phyloP scores from a whole-genome alignment of 2,888 invertebrate genomes.

The Temnothorax ravouxi region DNA sequence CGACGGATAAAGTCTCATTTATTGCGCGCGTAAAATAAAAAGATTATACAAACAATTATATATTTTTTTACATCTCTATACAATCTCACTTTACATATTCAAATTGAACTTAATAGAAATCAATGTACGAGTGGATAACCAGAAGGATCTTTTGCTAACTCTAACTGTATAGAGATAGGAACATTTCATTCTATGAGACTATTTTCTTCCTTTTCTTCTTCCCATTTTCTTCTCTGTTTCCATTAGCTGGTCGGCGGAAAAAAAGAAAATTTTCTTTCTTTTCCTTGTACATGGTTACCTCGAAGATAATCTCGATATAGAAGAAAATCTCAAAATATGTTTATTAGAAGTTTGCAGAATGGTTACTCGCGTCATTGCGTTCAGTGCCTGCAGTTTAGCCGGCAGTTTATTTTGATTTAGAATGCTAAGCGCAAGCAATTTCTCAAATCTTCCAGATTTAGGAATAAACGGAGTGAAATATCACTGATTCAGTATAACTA shows the following conservation, averaged over 20 bases:
- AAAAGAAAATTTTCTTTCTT: not conserved
- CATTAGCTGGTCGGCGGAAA: not conserved
- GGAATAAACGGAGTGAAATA: not conserved
- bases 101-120: not conserved
- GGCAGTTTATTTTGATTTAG: not conserved
- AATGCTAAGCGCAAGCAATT: not conserved
- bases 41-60: not conserved
- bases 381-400: not conserved
- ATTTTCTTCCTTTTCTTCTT: not conserved
- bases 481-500: not conserved
- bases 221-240: not conserved
- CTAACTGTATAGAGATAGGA: not conserved
- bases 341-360: not conserved
- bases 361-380: not conserved
- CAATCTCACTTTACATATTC: not conserved
- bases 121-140: not conserved
- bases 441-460: not conserved
- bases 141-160: not conserved
- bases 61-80: not conserved
- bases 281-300: not conserved
- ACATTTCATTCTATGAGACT: not conserved
- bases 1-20: not conserved
- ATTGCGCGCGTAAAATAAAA: not conserved
- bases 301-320: not conserved
- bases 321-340: not conserved